These are phyloP conservation scores for Melanaphis sacchari DNA, from an alignment of 1,140 invertebrate species.

Conservation along the genomic window DNA sequence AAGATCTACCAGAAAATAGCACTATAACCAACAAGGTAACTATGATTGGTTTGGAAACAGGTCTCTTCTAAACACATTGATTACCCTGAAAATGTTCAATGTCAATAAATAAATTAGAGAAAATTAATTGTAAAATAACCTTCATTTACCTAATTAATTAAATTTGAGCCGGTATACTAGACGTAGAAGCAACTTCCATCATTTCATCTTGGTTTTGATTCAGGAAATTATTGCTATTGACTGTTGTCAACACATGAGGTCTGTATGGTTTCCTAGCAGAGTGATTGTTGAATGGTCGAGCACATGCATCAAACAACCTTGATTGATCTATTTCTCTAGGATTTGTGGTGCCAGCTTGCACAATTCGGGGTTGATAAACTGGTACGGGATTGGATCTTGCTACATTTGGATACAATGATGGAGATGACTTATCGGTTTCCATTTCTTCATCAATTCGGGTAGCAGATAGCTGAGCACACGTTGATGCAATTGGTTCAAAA, in stretches of 20 bases:
- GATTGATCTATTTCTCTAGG: conserved; percentile 45
- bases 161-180: conserved; percentile 56
- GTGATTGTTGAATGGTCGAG: conserved; percentile 38
- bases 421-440: conserved; percentile 53
- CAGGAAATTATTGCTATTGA: conserved; percentile 48
- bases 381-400: conserved; percentile 31
- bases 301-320: conserved; percentile 44
- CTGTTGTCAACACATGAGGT: conserved; percentile 53
- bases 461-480: conserved; percentile 42
- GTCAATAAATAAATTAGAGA: background rate
- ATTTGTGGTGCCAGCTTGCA: background rate
- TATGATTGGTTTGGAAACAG: conserved; percentile 49
- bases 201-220: conserved; percentile 54
- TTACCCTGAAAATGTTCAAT: conserved; percentile 7
- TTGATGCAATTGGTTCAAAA: conserved; percentile 50
- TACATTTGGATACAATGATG: conserved; percentile 11
- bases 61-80: conserved; percentile 34
- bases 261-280: conserved; percentile 47
- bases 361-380: conserved; percentile 48
- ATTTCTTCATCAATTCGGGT: conserved; percentile 53
- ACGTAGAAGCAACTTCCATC: conserved; percentile 54
- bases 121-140: background rate
- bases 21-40: conserved; percentile 42
- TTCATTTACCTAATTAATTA: conserved; percentile 31
- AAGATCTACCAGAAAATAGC: conserved; percentile 49